phyloP scores from a whole-genome alignment of 1,140 invertebrate genomes.

The Drosophila quadrilineata region DNA sequence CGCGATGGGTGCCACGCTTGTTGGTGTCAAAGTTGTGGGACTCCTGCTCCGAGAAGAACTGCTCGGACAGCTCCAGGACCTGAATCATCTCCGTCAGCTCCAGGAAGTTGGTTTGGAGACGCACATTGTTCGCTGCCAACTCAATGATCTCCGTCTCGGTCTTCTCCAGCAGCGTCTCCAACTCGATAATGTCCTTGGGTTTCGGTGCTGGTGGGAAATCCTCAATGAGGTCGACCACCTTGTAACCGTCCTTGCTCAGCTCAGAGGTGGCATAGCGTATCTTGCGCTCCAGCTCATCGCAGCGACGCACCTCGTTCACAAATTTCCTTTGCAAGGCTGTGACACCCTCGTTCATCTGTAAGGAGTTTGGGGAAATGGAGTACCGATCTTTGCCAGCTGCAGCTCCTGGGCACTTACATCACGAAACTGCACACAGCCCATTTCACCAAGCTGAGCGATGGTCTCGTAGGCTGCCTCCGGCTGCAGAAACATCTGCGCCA shows the following conservation, averaged over 20 bases:
- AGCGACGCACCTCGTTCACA: conserved; percentile 90
- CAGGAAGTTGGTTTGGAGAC: conserved; percentile 95
- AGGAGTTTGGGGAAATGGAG: neutral
- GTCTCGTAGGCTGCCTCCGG: conserved; percentile 94
- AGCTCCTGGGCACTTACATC: conserved; percentile 87
- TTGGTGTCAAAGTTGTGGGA: conserved; percentile 65
- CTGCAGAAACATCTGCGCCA: conserved; percentile 94
- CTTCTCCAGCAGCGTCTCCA: conserved; percentile 93
- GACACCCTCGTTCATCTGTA: conserved; percentile 88
- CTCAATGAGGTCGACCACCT: conserved; percentile 88
- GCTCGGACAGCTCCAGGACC: conserved; percentile 95
- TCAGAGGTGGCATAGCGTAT: conserved; percentile 93
- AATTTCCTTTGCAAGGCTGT: conserved; percentile 94
- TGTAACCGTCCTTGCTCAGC: conserved; percentile 90
- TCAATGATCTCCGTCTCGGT: conserved; percentile 96
- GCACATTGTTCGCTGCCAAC: conserved; percentile 95
- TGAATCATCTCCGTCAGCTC: conserved; percentile 96
- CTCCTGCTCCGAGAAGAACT: conserved; percentile 71
- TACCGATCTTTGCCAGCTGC: too few relatives aligned
- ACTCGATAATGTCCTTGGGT: conserved; percentile 94
- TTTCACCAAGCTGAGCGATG: conserved; percentile 93
- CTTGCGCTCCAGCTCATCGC: conserved; percentile 93
- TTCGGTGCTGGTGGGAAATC: conserved; percentile 95
- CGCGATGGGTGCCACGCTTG: conserved; percentile 86
- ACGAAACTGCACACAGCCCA: conserved; percentile 93